Percentiles rank a stretch among this genome's conserved stretches.
Evolutionary conservation across 2,113 vertebrate genomes (phyloP).

Genomic region (Campylorhamphus procurvoides): DNA sequence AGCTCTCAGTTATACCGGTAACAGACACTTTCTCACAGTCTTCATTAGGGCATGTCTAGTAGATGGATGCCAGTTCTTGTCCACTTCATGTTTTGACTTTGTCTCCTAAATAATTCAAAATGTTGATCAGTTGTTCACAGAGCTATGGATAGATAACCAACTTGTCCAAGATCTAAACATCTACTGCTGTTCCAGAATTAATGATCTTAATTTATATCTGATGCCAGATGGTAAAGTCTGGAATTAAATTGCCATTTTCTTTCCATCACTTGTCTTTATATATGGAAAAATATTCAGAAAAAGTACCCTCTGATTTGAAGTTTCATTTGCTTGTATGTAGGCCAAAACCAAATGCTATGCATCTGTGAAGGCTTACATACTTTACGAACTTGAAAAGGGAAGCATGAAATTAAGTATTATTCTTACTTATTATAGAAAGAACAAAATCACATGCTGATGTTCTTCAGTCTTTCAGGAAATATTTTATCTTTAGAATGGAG

Average conservation of each 20-base stretch:
- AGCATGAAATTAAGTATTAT: constrained; percentile 24
- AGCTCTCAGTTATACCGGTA: background rate
- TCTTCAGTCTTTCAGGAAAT: constrained; percentile 37
- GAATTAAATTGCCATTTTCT: constrained; percentile 21
- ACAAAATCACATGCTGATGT: constrained; percentile 3
- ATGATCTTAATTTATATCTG: background rate
- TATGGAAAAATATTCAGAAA: constrained; percentile 11
- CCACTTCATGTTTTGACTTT: background rate
- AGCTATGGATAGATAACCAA: background rate
- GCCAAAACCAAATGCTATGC: background rate
- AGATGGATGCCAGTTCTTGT: background rate
- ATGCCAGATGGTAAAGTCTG: background rate
- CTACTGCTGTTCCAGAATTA: background rate
- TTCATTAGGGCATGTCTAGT: background rate
- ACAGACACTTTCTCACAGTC: background rate
- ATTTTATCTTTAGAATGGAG: constrained; percentile 18
- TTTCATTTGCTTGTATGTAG: constrained; percentile 17
- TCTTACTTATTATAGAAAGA: constrained; percentile 14
- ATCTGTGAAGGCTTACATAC: background rate
- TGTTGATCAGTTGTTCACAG: background rate
- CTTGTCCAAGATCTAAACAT: background rate
- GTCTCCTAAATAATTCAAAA: background rate
- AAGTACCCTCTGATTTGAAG: background rate
- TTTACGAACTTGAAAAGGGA: constrained; percentile 11
- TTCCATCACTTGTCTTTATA: background rate